These are phyloP conservation scores for Eubasilissa regina DNA, from an alignment of 1,140 invertebrate genomes.

Conservation along the genomic window DNA sequence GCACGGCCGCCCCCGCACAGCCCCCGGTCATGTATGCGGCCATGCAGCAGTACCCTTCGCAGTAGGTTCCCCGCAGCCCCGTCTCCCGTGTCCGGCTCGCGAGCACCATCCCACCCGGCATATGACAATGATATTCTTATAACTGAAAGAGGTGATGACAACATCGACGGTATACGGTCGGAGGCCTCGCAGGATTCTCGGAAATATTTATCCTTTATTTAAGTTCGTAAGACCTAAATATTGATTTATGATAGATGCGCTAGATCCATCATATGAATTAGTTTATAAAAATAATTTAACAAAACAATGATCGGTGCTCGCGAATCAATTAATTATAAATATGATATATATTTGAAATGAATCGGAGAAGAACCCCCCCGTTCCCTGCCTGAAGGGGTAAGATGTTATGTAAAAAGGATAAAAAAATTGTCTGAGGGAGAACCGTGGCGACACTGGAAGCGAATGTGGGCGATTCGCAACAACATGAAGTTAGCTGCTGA, in stretches of 20 bases:
- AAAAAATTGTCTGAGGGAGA: background rate
- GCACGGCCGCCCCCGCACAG: conserved; percentile 72
- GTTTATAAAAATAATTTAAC: conserved; percentile 24
- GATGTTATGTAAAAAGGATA: conserved; percentile 3
- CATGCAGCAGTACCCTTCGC: conserved; percentile 85
- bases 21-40: conserved; percentile 83
- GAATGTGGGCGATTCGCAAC: conserved; percentile 4
- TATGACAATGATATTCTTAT: background rate
- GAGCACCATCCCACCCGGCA: conserved; percentile 4
- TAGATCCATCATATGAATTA: conserved; percentile 33
- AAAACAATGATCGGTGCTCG: conserved; percentile 22
- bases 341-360: conserved; percentile 7
- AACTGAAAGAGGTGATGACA: too few relatives aligned
- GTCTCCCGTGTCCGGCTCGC: conserved; percentile 8
- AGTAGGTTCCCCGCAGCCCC: conserved; percentile 71
- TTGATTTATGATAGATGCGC: conserved; percentile 38
- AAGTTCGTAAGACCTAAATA: conserved; percentile 6
- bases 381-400: background rate
- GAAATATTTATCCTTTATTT: conserved; percentile 1
- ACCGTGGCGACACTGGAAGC: background rate
- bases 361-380: background rate
- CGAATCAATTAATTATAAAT: background rate
- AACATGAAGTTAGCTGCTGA: conserved; percentile 48
- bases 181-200: conserved; percentile 3
- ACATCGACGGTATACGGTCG: background rate